Percentiles rank a stretch among this genome's conserved stretches.
phyloP scores from a whole-genome alignment of 1,140 invertebrate genomes.

The Pseudomyrmex pallidus region DNA sequence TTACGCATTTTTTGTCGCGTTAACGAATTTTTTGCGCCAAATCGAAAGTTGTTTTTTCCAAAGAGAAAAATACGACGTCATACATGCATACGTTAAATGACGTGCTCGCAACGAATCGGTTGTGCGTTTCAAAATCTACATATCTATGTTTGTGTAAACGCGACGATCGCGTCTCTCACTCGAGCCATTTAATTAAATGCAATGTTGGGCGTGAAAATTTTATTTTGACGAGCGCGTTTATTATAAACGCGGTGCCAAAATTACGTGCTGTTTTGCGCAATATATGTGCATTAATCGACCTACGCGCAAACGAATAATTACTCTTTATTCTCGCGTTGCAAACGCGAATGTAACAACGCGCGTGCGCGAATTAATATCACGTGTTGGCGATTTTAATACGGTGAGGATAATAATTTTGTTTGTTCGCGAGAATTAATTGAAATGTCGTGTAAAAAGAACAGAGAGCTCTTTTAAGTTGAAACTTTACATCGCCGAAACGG shows the following conservation, averaged over 20 bases:
- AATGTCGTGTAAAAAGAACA: neutral
- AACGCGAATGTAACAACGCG: neutral
- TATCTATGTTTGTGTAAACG: conserved; percentile 46
- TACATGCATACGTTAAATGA: neutral
- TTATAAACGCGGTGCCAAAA: neutral
- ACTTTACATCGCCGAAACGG: neutral
- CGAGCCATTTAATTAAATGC: conserved; percentile 43
- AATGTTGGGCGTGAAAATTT: conserved; percentile 24
- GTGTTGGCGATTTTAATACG: neutral
- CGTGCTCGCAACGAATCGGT: neutral
- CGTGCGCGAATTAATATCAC: neutral
- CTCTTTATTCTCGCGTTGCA: neutral
- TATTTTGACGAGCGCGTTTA: conserved; percentile 25
- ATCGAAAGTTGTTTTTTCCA: too few relatives aligned
- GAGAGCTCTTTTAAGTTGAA: neutral
- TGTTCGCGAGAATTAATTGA: neutral
- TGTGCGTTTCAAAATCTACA: conserved; percentile 22
- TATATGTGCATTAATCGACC: neutral
- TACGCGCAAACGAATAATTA: conserved; percentile 8
- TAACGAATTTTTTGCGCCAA: too few relatives aligned
- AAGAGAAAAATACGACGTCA: too few relatives aligned
- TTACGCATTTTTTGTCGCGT: too few relatives aligned
- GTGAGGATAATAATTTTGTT: neutral
- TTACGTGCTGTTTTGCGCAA: conserved; percentile 18
- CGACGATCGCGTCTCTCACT: conserved; percentile 2